Evolutionary conservation across 30 jellyfish, hydroid and myxozoan genomes (phyloP).

Genomic region (Aurelia coerulea): DNA sequence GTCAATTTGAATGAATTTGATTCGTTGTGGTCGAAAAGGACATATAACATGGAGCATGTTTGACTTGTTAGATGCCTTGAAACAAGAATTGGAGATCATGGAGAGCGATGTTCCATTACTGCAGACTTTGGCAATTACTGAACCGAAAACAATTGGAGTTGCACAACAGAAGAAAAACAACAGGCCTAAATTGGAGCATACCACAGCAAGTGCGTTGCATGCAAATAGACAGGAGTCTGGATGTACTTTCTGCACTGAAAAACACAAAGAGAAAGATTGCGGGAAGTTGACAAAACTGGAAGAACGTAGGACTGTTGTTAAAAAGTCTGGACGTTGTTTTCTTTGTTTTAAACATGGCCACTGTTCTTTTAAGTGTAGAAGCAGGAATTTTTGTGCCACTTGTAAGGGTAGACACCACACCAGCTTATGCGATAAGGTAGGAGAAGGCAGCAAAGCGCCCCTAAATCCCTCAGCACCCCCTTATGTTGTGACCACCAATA

Average conservation of each 20-base stretch:
- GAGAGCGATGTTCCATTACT: neutral
- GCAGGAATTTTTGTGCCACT: neutral
- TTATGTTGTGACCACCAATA: neutral
- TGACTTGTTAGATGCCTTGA: neutral
- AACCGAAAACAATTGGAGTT: neutral
- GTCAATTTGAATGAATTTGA: neutral
- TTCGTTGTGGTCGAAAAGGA: neutral
- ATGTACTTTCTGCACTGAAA: neutral
- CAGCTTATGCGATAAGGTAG: constrained; percentile 2
- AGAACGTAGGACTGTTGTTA: no score
- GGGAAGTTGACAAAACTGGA: neutral
- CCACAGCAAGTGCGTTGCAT: neutral
- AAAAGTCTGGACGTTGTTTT: no score
- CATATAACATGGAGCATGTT: neutral
- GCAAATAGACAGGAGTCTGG: no score
- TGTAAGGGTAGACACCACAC: constrained; percentile 31
- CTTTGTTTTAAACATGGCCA: constrained; percentile 21
- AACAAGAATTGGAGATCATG: neutral
- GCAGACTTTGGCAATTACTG: neutral
- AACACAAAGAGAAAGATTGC: constrained; percentile 8
- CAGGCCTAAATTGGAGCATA: no score
- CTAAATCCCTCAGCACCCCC: neutral
- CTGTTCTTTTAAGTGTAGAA: constrained; percentile 7
- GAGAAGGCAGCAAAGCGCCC: neutral
- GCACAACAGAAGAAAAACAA: no score